These are phyloP conservation scores for Ridgeia piscesae DNA, from an alignment of 1,140 invertebrate genomes.

Conservation along the genomic window DNA sequence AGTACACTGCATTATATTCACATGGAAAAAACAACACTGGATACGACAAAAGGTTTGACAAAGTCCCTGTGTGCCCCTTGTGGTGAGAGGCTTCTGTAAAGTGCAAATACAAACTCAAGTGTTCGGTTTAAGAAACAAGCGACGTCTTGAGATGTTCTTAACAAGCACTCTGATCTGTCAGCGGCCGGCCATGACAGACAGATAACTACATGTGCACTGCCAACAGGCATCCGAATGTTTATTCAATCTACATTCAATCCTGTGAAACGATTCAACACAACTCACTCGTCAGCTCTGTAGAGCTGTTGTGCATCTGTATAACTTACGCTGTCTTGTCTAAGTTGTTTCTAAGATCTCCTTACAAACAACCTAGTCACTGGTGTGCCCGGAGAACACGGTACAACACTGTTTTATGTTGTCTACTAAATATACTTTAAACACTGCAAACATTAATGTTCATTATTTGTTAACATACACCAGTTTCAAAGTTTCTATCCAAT, in stretches of 20 bases:
- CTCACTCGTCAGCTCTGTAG: neutral
- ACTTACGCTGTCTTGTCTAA: too few species aligned
- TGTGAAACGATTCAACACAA: neutral
- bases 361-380: neutral
- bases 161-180: neutral
- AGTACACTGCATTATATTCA: too few species aligned
- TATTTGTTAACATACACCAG: neutral
- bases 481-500: neutral
- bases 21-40: too few species aligned
- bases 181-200: neutral
- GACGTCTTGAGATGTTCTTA: neutral
- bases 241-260: neutral
- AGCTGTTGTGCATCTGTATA: too few species aligned
- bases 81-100: too few species aligned
- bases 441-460: neutral
- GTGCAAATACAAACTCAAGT: neutral
- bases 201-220: neutral
- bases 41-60: too few species aligned
- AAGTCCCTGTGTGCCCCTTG: too few species aligned
- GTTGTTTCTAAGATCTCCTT: neutral
- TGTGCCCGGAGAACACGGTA: neutral
- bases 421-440: neutral
- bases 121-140: neutral
- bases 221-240: neutral
- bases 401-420: neutral